Percentiles rank a stretch among this genome's conserved stretches.
phyloP scores from a whole-genome alignment of 2,888 invertebrate species.

The Scrobipalpa costella region DNA sequence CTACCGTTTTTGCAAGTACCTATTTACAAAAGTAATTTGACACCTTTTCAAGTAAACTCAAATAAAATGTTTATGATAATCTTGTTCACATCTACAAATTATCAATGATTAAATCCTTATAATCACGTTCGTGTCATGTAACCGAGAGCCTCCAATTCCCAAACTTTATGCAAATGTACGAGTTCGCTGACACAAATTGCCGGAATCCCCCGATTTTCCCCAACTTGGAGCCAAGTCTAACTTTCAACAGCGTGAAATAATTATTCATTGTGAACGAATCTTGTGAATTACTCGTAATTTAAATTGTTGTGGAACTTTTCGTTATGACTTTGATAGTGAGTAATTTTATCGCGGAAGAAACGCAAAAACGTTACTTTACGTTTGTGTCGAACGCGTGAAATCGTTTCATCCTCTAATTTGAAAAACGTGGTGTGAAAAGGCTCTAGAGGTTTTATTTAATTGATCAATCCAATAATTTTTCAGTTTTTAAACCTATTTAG shows the following conservation, averaged over 20 bases:
- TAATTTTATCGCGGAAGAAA: too few species aligned
- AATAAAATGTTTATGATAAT: too few species aligned
- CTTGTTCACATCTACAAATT: too few species aligned
- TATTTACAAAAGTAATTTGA: too few species aligned
- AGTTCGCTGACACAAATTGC: conserved; percentile 4
- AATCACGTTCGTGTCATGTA: neutral
- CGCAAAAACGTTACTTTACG: neutral
- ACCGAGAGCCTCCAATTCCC: neutral
- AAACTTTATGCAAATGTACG: conserved; percentile 1
- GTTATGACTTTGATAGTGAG: neutral
- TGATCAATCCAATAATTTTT: too few species aligned
- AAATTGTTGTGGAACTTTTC: neutral
- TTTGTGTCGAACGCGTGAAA: neutral
- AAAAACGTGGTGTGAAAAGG: too few species aligned
- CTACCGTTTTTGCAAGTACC: too few species aligned
- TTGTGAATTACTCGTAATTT: conserved; percentile 4
- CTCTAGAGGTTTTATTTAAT: too few species aligned
- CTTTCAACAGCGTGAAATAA: conserved; percentile 10
- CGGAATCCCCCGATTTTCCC: neutral
- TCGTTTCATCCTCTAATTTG: too few species aligned
- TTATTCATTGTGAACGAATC: conserved; percentile 8
- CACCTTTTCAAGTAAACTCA: too few species aligned
- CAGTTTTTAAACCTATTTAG: too few species aligned
- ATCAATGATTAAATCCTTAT: neutral
- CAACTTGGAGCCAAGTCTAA: neutral